phyloP scores from a whole-genome alignment of 1,140 invertebrate species.

The Drosophila nannoptera region DNA sequence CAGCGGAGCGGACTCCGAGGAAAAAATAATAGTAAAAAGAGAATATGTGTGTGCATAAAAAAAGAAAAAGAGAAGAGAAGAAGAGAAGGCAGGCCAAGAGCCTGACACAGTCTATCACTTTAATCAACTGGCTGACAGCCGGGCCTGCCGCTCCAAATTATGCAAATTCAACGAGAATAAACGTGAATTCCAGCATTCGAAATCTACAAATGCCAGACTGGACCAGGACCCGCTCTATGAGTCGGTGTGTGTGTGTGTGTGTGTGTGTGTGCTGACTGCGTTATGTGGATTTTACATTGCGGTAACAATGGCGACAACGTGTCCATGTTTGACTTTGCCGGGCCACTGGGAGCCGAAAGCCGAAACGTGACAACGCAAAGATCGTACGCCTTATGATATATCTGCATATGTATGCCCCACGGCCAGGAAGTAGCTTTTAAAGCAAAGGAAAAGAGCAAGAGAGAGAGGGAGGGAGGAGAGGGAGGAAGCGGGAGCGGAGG shows the following conservation, averaged over 20 bases:
- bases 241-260: background rate
- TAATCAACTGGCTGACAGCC: slow-evolving; percentile 63
- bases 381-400: slow-evolving; percentile 50
- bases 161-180: slow-evolving; percentile 76
- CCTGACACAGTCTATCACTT: slow-evolving; percentile 65
- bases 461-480: background rate
- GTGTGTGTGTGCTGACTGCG: slow-evolving; percentile 25
- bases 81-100: slow-evolving; percentile 13
- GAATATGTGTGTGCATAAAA: background rate
- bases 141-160: slow-evolving; percentile 56
- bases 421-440: no score
- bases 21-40: slow-evolving; percentile 17
- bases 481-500: background rate
- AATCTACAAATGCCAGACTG: slow-evolving; percentile 52
- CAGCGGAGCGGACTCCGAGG: slow-evolving; percentile 22
- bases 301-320: slow-evolving; percentile 42
- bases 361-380: slow-evolving; percentile 67
- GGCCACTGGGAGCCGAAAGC: slow-evolving; percentile 14
- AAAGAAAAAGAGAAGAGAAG: slow-evolving; percentile 16
- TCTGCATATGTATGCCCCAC: no score
- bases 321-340: slow-evolving; percentile 68
- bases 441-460: no score
- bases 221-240: background rate
- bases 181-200: slow-evolving; percentile 64
- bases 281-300: slow-evolving; percentile 35